These are phyloP conservation scores for Heliocidaris tuberculata DNA, from an alignment of 35 echinoderm and acorn worm genomes.

Conservation along the genomic window DNA sequence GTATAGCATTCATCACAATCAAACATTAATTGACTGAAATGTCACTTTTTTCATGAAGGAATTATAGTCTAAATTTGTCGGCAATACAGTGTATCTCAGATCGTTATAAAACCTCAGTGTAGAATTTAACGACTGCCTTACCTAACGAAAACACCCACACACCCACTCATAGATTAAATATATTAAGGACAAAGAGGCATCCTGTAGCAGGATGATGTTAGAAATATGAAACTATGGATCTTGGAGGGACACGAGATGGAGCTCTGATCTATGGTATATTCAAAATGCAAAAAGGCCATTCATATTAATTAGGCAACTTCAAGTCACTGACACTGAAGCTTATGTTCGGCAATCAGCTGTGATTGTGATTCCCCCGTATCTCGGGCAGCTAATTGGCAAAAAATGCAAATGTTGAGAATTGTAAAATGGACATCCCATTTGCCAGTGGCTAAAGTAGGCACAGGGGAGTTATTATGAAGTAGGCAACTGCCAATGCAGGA, in stretches of 20 bases:
- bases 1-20: background rate
- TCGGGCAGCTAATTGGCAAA: constrained; percentile 7
- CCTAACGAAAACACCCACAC: background rate
- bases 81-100: background rate
- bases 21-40: background rate
- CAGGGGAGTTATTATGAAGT: background rate
- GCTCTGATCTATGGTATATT: background rate
- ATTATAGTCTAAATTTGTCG: background rate
- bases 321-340: background rate
- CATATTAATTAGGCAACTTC: background rate
- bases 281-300: background rate
- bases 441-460: background rate
- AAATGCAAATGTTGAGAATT: constrained; percentile 4
- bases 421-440: constrained; percentile 11
- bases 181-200: background rate
- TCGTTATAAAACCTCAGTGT: background rate
- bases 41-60: background rate
- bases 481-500: background rate
- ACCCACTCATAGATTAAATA: background rate
- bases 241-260: background rate
- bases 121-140: background rate
- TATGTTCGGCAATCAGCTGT: background rate
- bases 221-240: background rate
- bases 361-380: background rate
- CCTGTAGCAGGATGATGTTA: background rate